Evolutionary conservation across 2,113 vertebrate species (phyloP).

Genomic region (Rhabdornis inornatus): DNA sequence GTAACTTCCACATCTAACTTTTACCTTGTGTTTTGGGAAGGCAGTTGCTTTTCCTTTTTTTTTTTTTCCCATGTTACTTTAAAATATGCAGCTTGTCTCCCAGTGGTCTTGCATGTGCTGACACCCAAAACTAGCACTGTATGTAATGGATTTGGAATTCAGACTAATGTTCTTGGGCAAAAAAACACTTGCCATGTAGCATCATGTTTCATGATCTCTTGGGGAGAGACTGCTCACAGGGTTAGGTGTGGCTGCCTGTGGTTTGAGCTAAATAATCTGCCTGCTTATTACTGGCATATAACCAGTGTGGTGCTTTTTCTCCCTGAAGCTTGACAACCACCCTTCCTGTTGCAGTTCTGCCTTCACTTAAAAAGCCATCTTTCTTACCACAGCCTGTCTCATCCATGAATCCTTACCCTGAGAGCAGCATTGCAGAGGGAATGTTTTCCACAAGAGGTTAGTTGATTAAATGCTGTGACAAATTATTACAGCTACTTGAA

Average conservation of each 20-base stretch:
- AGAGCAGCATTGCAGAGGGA: not conserved
- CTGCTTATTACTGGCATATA: not conserved
- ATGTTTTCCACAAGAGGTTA: not conserved
- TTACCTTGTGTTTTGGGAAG: not conserved
- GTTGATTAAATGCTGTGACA: conserved; percentile 7
- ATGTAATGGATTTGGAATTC: not conserved
- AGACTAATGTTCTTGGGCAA: not conserved
- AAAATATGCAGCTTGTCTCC: not conserved
- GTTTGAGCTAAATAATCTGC: not conserved
- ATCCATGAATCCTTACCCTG: not conserved
- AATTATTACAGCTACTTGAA: not conserved
- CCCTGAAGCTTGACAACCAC: not conserved
- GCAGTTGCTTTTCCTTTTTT: not conserved
- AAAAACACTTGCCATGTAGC: not conserved
- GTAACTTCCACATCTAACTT: not conserved
- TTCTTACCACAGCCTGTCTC: not conserved
- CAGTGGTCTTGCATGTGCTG: not conserved
- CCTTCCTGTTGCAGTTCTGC: not conserved
- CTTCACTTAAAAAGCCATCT: not conserved
- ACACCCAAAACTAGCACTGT: not conserved
- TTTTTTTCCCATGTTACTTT: not conserved
- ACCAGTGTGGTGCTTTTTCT: not conserved
- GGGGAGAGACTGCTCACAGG: not conserved
- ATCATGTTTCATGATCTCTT: not conserved
- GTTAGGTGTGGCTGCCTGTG: not conserved